Evolutionary conservation across 2,888 invertebrate species (phyloP).

Genomic region (Bellardia bayeri): DNA sequence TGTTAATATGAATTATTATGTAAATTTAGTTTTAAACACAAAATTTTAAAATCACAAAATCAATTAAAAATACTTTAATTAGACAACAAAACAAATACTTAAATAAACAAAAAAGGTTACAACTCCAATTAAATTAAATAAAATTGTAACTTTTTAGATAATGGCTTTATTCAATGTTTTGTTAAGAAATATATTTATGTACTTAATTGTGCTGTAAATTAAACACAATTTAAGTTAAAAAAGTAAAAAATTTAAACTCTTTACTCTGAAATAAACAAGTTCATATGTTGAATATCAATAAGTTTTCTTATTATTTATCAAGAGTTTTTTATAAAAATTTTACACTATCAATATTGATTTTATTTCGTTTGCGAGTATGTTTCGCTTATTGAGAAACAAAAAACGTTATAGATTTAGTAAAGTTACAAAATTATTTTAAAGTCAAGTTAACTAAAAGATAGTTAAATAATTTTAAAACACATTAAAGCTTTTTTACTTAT

Average conservation of each 20-base stretch:
- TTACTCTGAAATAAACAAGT: too few species aligned
- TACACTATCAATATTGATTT: too few species aligned
- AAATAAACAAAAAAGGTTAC: background rate
- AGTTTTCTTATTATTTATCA: too few species aligned
- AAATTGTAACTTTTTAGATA: background rate
- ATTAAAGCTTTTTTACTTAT: slow-evolving; percentile 29
- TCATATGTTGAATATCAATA: too few species aligned
- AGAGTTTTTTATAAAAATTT: too few species aligned
- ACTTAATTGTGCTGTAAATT: background rate
- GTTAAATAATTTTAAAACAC: slow-evolving; percentile 23
- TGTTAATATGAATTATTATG: slow-evolving; percentile 10
- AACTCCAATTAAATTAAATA: slow-evolving; percentile 3
- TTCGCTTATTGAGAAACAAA: background rate
- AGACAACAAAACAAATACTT: slow-evolving; percentile 38
- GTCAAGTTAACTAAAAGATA: background rate
- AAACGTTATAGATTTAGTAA: background rate
- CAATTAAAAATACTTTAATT: slow-evolving; percentile 37
- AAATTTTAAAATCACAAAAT: slow-evolving; percentile 22
- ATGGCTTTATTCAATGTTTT: too few species aligned
- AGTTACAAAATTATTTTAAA: slow-evolving; percentile 50
- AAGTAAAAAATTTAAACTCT: too few species aligned
- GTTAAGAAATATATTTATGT: too few species aligned
- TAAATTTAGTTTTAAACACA: slow-evolving; percentile 19
- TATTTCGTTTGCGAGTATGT: too few species aligned
- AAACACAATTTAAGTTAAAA: too few species aligned